Evolutionary conservation across 2,797 vertebrate species (phyloP).

Genomic region (Pseudotriccus pelzelni): DNA sequence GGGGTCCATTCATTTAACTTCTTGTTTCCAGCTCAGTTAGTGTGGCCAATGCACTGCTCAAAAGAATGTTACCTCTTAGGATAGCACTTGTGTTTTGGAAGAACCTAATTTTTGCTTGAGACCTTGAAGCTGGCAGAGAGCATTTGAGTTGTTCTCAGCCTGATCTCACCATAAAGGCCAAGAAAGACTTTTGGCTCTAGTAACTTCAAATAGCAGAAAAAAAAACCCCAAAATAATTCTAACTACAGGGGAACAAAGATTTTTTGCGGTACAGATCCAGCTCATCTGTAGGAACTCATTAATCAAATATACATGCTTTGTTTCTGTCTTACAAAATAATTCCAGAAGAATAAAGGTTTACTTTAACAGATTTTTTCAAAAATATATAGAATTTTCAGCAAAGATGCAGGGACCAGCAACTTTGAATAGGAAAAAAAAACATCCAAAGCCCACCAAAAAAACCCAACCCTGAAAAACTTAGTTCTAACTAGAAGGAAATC

Average conservation of each 20-base stretch:
- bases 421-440: neutral
- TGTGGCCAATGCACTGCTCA: neutral
- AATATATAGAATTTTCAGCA: neutral
- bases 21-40: neutral
- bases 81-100: neutral
- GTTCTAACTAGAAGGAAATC: neutral
- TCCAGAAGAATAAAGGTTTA: neutral
- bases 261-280: accelerated
- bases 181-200: neutral
- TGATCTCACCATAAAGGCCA: neutral
- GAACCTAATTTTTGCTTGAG: neutral
- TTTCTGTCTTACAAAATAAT: neutral
- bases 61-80: neutral
- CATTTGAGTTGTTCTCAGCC: neutral
- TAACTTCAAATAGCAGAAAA: neutral
- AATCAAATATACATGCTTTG: neutral
- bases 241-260: neutral
- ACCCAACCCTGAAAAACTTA: neutral
- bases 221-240: neutral
- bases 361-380: neutral
- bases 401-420: neutral
- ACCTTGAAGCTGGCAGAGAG: neutral
- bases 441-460: neutral
- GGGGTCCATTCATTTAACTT: neutral
- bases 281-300: neutral